Conservation (phyloP, 1,140 invertebrate genomes). For the Sipha flava region DNA sequence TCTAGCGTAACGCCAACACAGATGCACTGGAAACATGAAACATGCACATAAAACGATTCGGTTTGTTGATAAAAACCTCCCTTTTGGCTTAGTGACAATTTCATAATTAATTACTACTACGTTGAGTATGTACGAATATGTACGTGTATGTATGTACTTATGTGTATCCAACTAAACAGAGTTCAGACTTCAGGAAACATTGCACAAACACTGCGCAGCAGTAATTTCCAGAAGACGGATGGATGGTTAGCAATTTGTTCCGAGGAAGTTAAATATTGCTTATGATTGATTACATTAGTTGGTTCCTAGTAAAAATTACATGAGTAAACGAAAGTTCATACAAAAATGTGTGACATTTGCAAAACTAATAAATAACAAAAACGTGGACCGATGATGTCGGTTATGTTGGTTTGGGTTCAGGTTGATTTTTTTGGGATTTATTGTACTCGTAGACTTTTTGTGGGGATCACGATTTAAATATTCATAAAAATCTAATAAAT, state of each 20-base stretch:
- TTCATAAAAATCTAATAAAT: too few relatives aligned
- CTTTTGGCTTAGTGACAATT: neutral
- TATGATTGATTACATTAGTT: neutral
- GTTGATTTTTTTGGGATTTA: too few relatives aligned
- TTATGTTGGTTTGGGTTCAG: too few relatives aligned
- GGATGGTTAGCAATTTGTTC: neutral
- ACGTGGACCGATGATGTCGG: too few relatives aligned
- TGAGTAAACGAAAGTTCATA: neutral
- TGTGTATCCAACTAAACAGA: too few relatives aligned
- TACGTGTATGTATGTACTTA: neutral
- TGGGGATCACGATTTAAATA: too few relatives aligned
- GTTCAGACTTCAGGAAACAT: neutral
- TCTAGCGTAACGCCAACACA: too few relatives aligned
- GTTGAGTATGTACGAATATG: too few relatives aligned
- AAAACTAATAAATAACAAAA: neutral
- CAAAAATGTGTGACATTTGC: neutral
- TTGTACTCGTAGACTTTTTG: too few relatives aligned
- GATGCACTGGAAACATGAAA: neutral
- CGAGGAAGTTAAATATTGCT: neutral
- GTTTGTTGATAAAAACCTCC: neutral
- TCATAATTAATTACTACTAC: neutral
- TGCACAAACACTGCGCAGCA: neutral
- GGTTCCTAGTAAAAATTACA: neutral
- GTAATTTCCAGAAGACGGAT: neutral
- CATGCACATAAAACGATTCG: neutral